Conservation (phyloP, 2,113 vertebrate species). For the Lates calcarifer region DNA sequence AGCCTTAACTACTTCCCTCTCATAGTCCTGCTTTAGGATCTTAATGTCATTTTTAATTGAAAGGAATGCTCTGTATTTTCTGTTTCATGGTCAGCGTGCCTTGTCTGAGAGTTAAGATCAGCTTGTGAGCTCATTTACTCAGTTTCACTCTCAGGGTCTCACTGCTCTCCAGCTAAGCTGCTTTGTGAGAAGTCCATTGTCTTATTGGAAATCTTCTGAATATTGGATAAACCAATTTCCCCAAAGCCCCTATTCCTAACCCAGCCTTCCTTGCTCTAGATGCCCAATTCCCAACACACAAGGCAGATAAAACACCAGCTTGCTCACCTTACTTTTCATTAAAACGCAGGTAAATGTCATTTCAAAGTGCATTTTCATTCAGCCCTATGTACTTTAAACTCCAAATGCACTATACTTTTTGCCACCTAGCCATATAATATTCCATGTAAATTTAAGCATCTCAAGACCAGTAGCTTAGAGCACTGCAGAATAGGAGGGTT, state of each 20-base stretch:
- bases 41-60: slow-evolving; percentile 68
- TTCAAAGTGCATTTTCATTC: slow-evolving; percentile 66
- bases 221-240: slow-evolving; percentile 78
- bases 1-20: slow-evolving; percentile 73
- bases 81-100: slow-evolving; percentile 41
- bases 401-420: slow-evolving; percentile 68
- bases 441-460: slow-evolving; percentile 83
- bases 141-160: slow-evolving; percentile 59
- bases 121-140: slow-evolving; percentile 72
- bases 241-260: slow-evolving; percentile 46
- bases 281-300: slow-evolving; percentile 42
- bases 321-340: slow-evolving; percentile 76
- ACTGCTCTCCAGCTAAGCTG: slow-evolving; percentile 67
- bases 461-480: slow-evolving; percentile 81
- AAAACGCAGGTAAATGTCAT: slow-evolving; percentile 74
- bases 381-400: slow-evolving; percentile 65
- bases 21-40: slow-evolving; percentile 55
- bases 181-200: slow-evolving; percentile 76
- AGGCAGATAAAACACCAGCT: slow-evolving; percentile 62
- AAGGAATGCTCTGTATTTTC: slow-evolving; percentile 59
- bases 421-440: slow-evolving; percentile 75
- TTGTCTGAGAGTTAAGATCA: slow-evolving; percentile 50
- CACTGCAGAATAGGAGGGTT: slow-evolving; percentile 80
- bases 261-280: slow-evolving; percentile 15
- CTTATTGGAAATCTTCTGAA: slow-evolving; percentile 78